Base-by-base conservation (phyloP, 1,140 invertebrate species). In the Chymomyza costata region DNA sequence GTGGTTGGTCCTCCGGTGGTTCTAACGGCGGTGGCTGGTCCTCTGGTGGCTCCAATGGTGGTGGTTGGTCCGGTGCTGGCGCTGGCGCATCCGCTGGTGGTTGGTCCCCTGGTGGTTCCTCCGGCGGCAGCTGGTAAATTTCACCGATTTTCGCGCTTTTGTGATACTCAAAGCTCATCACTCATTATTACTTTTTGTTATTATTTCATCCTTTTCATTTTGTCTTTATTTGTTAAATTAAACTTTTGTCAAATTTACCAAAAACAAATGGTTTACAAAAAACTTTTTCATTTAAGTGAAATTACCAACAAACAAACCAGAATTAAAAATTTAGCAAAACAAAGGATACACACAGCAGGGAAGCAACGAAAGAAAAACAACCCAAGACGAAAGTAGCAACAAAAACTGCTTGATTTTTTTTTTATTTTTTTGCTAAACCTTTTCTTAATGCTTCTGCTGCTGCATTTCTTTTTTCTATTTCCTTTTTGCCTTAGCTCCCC, bases 281-380 rank as follows among this genome's bases (percentile, higher is more conserved):
- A 28, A 80, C 73, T 78, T 80, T 78, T 78, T 63, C 78, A 78
- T 78, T 78, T 80, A 63, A 60, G 14, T 34, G 25, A 56, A 46
- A 49, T 49, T 40, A 45, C 19, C 35, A 19, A 32, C 48, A 57
- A 45, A 52, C 35, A 40, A 55, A 70, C 59, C 57, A 51, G 61
- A 61, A 62, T 45, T 37, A 37, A 6, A 54, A 38, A 55, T 30
- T 44, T 31, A n/a, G 25, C 40, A 28, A 28, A 17, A 34, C 30
- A 48, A 46, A 60, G n/a, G n/a, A n/a, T n/a, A n/a, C n/a, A n/a
- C n/a, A n/a, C n/a, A n/a, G n/a, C n/a, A 32, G 39, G 18, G 38
- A n/a, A 15, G 18, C 25, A 45, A 45, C 17, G 38, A 53, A 58
- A 48, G 34, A 25, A 37, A 41, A 53, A 43, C n/a, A n/a, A n/a